Evolutionary conservation across 2,888 invertebrate genomes (phyloP).

Genomic region (Cataglyphis rosenhaueri): DNA sequence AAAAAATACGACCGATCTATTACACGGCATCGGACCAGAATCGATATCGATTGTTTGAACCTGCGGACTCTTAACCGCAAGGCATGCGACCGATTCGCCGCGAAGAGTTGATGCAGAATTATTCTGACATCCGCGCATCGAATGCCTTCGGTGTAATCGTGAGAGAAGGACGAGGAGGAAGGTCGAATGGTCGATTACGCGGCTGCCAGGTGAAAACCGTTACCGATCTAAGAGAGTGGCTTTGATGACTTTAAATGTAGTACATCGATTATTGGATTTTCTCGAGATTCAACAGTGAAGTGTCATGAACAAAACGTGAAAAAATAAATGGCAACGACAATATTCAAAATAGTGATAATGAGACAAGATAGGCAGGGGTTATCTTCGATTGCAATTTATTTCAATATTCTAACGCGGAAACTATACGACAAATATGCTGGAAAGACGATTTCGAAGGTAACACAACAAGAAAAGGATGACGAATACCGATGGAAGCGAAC

Average conservation of each 20-base stretch:
- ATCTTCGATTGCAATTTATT: constrained; percentile 26
- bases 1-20: constrained; percentile 35
- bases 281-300: neutral
- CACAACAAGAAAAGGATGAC: constrained; percentile 5
- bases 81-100: constrained; percentile 72
- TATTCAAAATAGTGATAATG: constrained; percentile 17
- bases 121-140: constrained; percentile 69
- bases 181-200: constrained; percentile 59
- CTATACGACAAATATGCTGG: neutral
- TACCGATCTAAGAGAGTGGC: constrained; percentile 31
- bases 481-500: constrained; percentile 27
- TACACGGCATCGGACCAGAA: constrained; percentile 31
- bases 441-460: constrained; percentile 17
- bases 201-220: constrained; percentile 58
- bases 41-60: constrained; percentile 46
- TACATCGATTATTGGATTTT: constrained; percentile 13
- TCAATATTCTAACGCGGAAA: constrained; percentile 22
- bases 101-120: constrained; percentile 62
- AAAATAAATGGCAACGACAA: constrained; percentile 11
- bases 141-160: constrained; percentile 63
- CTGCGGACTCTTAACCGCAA: constrained; percentile 69
- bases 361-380: neutral
- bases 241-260: neutral
- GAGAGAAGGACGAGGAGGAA: constrained; percentile 60
- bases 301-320: neutral